These are phyloP conservation scores for Maccullochella peelii DNA, from an alignment of 2,113 vertebrate species.

Conservation along the genomic window DNA sequence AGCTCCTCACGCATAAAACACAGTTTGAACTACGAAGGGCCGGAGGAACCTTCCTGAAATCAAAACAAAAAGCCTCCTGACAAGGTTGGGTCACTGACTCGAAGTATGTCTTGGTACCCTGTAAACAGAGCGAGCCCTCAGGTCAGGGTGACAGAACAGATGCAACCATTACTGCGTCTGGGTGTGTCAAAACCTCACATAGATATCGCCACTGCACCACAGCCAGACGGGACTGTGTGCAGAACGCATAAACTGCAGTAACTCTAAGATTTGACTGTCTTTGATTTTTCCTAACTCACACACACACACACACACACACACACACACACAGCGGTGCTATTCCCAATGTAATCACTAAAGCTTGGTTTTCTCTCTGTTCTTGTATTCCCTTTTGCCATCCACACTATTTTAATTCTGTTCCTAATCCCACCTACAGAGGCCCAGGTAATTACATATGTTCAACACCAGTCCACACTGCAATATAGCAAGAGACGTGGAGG, in stretches of 20 bases:
- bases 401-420: slow-evolving; percentile 70
- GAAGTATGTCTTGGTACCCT: slow-evolving; percentile 53
- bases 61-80: slow-evolving; percentile 60
- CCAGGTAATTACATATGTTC: slow-evolving; percentile 77
- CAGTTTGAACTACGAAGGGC: slow-evolving; percentile 7
- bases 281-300: slow-evolving; percentile 13
- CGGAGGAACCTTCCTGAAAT: slow-evolving; percentile 45
- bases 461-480: slow-evolving; percentile 58
- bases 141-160: slow-evolving; percentile 71
- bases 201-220: slow-evolving; percentile 58
- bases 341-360: slow-evolving; percentile 36
- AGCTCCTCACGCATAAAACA: slow-evolving; percentile 19
- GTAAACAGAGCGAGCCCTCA: slow-evolving; percentile 61
- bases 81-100: slow-evolving; percentile 57
- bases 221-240: slow-evolving; percentile 29
- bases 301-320: not conserved
- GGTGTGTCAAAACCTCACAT: slow-evolving; percentile 64
- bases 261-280: slow-evolving; percentile 16
- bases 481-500: slow-evolving; percentile 26
- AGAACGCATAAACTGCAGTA: slow-evolving; percentile 28
- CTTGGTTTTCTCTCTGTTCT: slow-evolving; percentile 28
- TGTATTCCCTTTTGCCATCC: slow-evolving; percentile 47
- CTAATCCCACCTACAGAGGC: slow-evolving; percentile 63
- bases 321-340: not conserved
- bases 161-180: slow-evolving; percentile 49